Evolutionary conservation across 2,888 invertebrate genomes (phyloP).

Genomic region (Hecatera dysodea): DNA sequence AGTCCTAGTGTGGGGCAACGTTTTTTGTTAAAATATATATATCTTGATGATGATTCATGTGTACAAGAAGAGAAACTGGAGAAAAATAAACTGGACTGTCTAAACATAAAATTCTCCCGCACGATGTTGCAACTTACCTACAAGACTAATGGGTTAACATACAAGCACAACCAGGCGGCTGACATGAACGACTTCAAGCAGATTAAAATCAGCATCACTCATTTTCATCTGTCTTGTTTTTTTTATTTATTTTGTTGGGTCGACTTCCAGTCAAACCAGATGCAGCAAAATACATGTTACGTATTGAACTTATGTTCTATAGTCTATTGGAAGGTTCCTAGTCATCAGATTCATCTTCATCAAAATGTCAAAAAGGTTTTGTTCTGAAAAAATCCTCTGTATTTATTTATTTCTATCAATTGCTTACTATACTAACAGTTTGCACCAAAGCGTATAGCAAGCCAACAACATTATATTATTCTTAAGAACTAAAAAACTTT

Average conservation of each 20-base stretch:
- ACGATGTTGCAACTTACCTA: background rate
- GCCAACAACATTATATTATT: too few species aligned
- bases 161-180: background rate
- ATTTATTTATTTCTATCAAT: too few species aligned
- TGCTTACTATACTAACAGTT: too few species aligned
- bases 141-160: background rate
- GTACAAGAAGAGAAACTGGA: background rate
- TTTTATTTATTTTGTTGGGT: background rate
- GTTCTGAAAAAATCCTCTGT: background rate
- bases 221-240: background rate
- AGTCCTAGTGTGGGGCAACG: too few species aligned
- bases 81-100: background rate
- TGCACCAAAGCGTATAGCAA: too few species aligned
- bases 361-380: background rate
- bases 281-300: background rate
- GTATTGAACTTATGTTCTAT: background rate
- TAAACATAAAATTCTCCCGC: background rate
- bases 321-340: background rate
- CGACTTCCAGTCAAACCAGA: background rate
- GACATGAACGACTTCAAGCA: background rate
- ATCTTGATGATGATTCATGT: background rate
- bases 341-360: background rate
- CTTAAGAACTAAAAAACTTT: too few species aligned
- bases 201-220: background rate
- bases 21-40: too few species aligned